Evolutionary conservation across 2,888 invertebrate species (phyloP), one percentile per base, ranked within the genome.

Genomic region (Lochmaea capreae): DNA sequence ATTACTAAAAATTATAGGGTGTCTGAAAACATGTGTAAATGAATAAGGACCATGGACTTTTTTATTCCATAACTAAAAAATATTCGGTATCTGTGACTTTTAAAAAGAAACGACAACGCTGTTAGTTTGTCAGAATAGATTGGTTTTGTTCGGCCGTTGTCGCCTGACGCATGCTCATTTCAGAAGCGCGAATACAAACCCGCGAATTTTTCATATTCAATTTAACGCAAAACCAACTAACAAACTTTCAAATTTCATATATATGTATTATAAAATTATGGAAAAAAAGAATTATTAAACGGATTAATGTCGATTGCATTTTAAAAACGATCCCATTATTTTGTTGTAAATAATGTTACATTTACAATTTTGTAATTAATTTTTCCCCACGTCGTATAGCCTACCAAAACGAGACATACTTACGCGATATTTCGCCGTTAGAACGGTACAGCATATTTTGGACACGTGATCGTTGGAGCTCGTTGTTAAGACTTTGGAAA

Each of bases 401-500:
- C 74, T 71, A 72, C 63, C 62, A 77, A 74, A 81, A 77, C 79
- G 81, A 80, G 82, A 75, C 78, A 76, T 75, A 77, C 77, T 76
- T 72, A 80, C 73, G 75, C 62, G 54, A 59, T 22, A 59, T 39
- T 22, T 26, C 67, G 72, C 57, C 18, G 74, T 61, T 67, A 59
- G 77, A 82, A 69, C 73, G 73, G 79, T 78, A 79, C 71, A 68
- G 77, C 72, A 59, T 72, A 72, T 69, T 78, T 77, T 66, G 78
- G 76, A 77, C 83, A 83, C 81, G 81, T 84, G 84, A 83, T 79
- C 80, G 77, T 80, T 82, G 81, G 80, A 82, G 81, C 79, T 81
- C 78, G 82, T 79, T 79, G 77, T 82, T 62, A 81, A 81, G 82
- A 83, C 82, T 82, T 83, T 84, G 82, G 82, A 83, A 82, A 83